Base-by-base conservation (phyloP, 2,113 vertebrate genomes). In the Protobothrops flavoviridis region DNA sequence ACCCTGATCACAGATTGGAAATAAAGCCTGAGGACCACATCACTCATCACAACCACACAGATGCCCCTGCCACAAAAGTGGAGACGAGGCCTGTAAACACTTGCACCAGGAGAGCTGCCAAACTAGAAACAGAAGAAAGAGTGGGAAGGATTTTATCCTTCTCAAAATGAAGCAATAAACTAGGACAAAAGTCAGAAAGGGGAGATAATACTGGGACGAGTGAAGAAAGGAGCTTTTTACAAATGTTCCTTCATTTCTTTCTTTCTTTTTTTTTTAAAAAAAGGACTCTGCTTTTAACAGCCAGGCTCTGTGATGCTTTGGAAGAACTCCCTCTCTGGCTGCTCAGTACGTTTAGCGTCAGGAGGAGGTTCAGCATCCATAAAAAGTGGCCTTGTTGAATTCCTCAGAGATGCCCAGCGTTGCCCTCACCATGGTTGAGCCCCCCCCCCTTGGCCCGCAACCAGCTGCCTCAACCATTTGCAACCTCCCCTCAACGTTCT, bases 1-100 rank as follows among this genome's bases (percentile, higher is more conserved):
- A 92, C 93, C 93, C 93, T 87, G 88, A 92, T 94, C 91, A 56
- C 93, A 26, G 48, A 92, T 74, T 93, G 45, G 88, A 94, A 92
- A 87, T 92, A 94, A 90, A 90, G 93, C 91, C 93, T 90, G 93
- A 92, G 74, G 74, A 90, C 93, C 88, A 89, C 90, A 24, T 45
- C 89, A 93, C 89, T 91, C 90, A 29, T 92, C 48, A 92, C 93
- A 92, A 94, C 93, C 88, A 92, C 93, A 61, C 55, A 23, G 57
- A 33, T 5, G 33, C 91, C 69, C 86, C 91, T 45, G 69, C 74
- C 21, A 45, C 43, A 64, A n/a, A 23, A 59, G 39, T 33, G 74
- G 90, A 59, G 90, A 24, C 0, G 24, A 89, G n/a, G 74, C 74
- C 45, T 90, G 48, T 59, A 69, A 69, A 90, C 85, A 69, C 15